phyloP scores from a whole-genome alignment of 2,113 vertebrate species.

The Burhinus oedicnemus region DNA sequence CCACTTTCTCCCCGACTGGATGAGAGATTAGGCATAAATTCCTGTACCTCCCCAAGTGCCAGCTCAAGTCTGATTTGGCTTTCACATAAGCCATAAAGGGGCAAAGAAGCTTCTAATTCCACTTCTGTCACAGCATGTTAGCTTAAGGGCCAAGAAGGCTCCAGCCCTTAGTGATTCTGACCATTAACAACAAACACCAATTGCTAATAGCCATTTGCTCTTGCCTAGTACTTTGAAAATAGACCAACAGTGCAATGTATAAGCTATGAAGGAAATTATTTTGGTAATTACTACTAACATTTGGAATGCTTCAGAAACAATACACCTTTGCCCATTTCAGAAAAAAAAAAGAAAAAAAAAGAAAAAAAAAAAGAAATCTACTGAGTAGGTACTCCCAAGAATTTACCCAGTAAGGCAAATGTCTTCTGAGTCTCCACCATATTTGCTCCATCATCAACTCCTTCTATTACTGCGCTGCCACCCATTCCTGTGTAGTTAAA shows the following conservation, averaged over 20 bases:
- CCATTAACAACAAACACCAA: background rate
- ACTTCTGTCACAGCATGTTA: background rate
- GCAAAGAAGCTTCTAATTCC: background rate
- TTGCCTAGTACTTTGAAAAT: background rate
- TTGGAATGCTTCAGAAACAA: background rate
- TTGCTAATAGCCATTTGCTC: background rate
- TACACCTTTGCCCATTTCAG: background rate
- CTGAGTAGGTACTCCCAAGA: background rate
- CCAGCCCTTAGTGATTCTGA: background rate
- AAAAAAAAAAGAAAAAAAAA: background rate
- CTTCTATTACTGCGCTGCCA: constrained; percentile 83
- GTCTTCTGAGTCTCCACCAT: constrained; percentile 91
- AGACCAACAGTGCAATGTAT: background rate
- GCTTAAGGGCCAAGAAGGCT: background rate
- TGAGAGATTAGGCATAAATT: background rate
- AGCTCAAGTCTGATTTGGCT: background rate
- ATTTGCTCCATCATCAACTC: constrained; percentile 85
- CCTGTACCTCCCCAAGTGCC: background rate
- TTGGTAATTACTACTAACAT: background rate
- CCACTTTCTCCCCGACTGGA: background rate
- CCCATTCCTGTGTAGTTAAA: constrained; percentile 91
- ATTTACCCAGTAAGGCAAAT: constrained; percentile 87
- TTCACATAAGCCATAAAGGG: background rate
- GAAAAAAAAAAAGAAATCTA: background rate
- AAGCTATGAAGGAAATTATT: background rate